Percentiles rank a stretch among this genome's conserved stretches.
Evolutionary conservation across 2,113 vertebrate genomes (phyloP).

Genomic region (Mesembrinibis cayennensis): DNA sequence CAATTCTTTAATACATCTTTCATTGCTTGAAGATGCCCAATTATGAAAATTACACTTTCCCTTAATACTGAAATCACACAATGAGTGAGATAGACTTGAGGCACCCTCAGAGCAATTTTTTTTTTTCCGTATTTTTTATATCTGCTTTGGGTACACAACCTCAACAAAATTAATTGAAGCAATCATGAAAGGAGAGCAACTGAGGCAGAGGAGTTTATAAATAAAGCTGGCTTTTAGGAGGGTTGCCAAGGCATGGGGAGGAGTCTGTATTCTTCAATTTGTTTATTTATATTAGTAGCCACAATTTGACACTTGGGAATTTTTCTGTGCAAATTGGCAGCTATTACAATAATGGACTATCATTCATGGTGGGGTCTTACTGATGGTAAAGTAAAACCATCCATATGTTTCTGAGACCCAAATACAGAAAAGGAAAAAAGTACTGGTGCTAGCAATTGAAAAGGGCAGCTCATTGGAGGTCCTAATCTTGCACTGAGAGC

Average conservation of each 20-base stretch:
- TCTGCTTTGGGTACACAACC: not conserved
- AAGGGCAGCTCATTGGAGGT: not conserved
- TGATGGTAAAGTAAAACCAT: not conserved
- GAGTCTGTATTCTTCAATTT: not conserved
- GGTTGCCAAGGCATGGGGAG: not conserved
- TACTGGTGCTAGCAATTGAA: not conserved
- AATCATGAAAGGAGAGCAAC: not conserved
- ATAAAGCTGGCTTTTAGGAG: not conserved
- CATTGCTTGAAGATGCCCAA: not conserved
- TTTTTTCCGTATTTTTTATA: not conserved
- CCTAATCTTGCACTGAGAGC: not conserved
- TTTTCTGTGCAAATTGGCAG: not conserved
- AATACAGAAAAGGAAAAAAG: not conserved
- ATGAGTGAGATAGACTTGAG: not conserved
- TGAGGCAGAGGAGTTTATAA: not conserved
- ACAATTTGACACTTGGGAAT: not conserved
- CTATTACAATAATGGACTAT: not conserved
- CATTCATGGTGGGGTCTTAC: not conserved
- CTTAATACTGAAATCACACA: not conserved
- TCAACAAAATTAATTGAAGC: not conserved
- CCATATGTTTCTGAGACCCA: not conserved
- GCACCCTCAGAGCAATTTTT: not conserved
- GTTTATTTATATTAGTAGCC: slow-evolving; percentile 1
- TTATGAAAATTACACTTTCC: not conserved
- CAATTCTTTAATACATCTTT: not conserved